Evolutionary conservation across 2,113 vertebrate genomes (phyloP).

Genomic region (Pomatorhinus ruficollis): DNA sequence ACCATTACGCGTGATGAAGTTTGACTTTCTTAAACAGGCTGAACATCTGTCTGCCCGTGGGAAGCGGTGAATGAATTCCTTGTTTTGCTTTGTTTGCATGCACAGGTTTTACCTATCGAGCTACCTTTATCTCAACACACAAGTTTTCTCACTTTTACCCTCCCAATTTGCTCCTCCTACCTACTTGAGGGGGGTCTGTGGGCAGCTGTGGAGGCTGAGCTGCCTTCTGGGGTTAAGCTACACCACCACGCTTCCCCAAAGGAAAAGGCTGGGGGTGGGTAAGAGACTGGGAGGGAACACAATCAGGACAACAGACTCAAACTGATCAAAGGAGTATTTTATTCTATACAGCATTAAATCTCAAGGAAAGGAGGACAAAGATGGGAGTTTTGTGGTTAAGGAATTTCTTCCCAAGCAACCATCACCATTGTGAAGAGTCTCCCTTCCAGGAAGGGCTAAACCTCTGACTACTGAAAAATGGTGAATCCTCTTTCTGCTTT

Average conservation of each 20-base stretch:
- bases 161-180: background rate
- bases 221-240: background rate
- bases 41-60: fast-evolving
- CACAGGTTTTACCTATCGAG: background rate
- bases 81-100: background rate
- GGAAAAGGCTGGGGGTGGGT: background rate
- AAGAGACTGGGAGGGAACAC: background rate
- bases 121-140: background rate
- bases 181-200: no score
- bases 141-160: background rate
- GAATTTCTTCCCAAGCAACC: background rate
- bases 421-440: background rate
- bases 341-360: background rate
- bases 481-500: background rate
- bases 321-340: background rate
- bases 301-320: background rate
- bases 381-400: no score
- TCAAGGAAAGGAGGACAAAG: background rate
- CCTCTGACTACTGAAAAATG: background rate
- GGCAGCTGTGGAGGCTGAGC: background rate
- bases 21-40: background rate
- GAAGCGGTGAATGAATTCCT: background rate
- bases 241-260: background rate
- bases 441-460: background rate
- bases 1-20: background rate